phyloP scores from a whole-genome alignment of 2,888 invertebrate species.

The Ornithoptera priamus region DNA sequence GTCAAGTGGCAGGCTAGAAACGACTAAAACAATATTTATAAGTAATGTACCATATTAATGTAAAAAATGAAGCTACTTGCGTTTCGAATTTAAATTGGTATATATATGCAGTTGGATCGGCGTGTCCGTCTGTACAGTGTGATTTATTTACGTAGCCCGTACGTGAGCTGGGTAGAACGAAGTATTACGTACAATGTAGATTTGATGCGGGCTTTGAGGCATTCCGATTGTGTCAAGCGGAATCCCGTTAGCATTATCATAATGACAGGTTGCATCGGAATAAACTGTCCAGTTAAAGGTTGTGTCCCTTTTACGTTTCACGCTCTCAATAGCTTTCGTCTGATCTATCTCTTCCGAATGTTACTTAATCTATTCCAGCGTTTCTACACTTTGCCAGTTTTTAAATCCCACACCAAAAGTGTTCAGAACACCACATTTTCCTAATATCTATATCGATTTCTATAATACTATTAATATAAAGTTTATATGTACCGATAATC shows the following conservation, averaged over 20 bases:
- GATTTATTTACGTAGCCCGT: constrained; percentile 22
- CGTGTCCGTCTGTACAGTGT: constrained; percentile 9
- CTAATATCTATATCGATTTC: too few relatives aligned
- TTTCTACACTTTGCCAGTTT: too few relatives aligned
- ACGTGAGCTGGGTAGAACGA: constrained; percentile 19
- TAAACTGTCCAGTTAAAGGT: constrained; percentile 11
- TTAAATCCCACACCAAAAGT: too few relatives aligned
- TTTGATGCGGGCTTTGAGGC: constrained; percentile 19
- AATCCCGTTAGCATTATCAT: constrained; percentile 24
- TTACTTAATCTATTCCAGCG: too few relatives aligned
- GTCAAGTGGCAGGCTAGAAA: too few relatives aligned
- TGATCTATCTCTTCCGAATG: too few relatives aligned
- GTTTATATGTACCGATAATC: too few relatives aligned
- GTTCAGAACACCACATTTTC: too few relatives aligned
- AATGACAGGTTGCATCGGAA: constrained; percentile 5
- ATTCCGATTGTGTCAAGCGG: constrained; percentile 24
- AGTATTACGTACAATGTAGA: constrained; percentile 14
- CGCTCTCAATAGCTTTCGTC: too few relatives aligned
- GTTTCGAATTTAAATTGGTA: constrained; percentile 19
- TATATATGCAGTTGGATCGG: constrained; percentile 3
- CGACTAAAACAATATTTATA: too few relatives aligned
- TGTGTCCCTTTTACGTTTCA: not conserved
- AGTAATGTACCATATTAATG: not conserved
- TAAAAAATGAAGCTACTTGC: constrained; percentile 13
- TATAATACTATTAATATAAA: too few relatives aligned